Conservation (phyloP, 2,888 invertebrate species). For the Eristalinus aeneus region DNA sequence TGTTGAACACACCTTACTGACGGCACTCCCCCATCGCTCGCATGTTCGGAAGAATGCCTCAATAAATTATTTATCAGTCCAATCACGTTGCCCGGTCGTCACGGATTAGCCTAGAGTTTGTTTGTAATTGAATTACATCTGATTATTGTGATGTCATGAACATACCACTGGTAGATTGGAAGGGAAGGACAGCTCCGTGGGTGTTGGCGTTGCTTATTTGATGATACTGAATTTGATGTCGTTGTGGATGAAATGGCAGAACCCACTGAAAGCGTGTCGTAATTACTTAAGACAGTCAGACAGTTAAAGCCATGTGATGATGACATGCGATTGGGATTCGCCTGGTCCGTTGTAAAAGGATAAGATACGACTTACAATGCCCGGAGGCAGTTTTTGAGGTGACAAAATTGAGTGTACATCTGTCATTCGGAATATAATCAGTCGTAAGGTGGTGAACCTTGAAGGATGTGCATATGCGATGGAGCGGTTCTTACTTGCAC, state of each 20-base stretch:
- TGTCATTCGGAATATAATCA: too few relatives aligned
- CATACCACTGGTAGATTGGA: background rate
- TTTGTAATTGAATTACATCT: conserved; percentile 37
- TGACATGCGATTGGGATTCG: background rate
- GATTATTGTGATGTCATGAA: background rate
- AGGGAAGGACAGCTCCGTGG: background rate
- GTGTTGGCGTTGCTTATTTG: background rate
- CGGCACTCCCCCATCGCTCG: conserved; percentile 20
- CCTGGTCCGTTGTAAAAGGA: background rate
- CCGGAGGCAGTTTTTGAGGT: background rate
- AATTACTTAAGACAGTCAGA: background rate
- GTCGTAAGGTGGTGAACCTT: too few relatives aligned
- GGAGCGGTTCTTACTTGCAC: too few relatives aligned
- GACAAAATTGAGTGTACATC: too few relatives aligned
- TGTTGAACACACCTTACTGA: conserved; percentile 3
- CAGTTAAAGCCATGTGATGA: background rate
- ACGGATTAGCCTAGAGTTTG: conserved; percentile 17
- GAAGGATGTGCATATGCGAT: too few relatives aligned
- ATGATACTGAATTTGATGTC: background rate
- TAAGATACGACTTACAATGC: too few relatives aligned
- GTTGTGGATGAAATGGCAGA: background rate
- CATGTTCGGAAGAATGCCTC: conserved; percentile 5
- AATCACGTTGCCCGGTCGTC: conserved; percentile 34
- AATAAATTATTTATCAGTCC: conserved; percentile 49
- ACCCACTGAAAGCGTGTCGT: background rate